Base-by-base conservation (phyloP, 2,113 vertebrate genomes). In the Chunga burmeisteri region DNA sequence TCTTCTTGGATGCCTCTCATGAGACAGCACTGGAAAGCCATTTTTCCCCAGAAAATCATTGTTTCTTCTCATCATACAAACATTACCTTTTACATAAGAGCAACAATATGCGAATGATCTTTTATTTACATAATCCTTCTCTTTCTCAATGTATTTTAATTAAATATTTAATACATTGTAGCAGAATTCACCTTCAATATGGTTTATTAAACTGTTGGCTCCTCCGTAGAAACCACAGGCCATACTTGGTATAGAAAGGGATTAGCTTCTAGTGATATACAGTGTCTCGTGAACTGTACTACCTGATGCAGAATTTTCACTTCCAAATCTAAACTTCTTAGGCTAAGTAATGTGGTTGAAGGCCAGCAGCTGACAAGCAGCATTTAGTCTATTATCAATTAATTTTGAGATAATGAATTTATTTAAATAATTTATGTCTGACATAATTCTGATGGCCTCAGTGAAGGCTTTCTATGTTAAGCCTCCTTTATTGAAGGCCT, bases 381-480 rank as follows among this genome's bases (percentile, higher is more conserved):
- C 5, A 63, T 56, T 32, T 75, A 46, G 13, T 53, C 15, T 36
- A 27, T 71, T 58, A 59, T 50, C 9, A 32, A n/a, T 47, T 71
- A 3, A 55, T 34, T 88, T 68, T 13, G 4, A 26, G 40, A 42
- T 42, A 67, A 72, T 13, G 2, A 34, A 77, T 62, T 62, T 42
- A n/a, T 67, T 73, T 30, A 18, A 46, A 59, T 59, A 53, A 49
- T 49, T 63, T 34, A 34, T 15, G 1, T 53, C 11, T 68, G 22
- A 55, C 8, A 16, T 72, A 61, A 87, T 82, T 50, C 52, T 61
- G 36, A n/a, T 53, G 9, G 55, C 16, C 14, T 82, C 22, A 34
- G 9, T 42, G 8, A 74, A 70, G 13, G 13, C 16, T 7, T 36
- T 72, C 52, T 40, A 6, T 0, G 0, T 21, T 47, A 59, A 5